Conservation (phyloP, 2,113 vertebrate species). For the Hippocampus mohnikei region DNA sequence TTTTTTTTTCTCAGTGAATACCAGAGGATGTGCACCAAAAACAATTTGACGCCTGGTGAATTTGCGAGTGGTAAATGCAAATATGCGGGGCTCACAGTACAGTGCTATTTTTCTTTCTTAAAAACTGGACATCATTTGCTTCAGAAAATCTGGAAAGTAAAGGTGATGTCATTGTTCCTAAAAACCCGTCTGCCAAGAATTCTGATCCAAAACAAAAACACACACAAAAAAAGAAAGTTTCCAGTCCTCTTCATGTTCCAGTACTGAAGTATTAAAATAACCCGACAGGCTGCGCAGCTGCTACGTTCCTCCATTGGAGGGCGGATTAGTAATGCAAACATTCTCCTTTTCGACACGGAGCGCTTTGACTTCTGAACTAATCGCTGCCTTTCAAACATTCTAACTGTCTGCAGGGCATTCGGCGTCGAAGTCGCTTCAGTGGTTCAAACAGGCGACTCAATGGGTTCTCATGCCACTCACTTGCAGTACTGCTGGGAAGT, state of each 20-base stretch:
- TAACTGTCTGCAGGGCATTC: not conserved
- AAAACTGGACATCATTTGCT: too few species aligned
- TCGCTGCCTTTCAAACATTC: not conserved
- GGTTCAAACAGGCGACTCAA: not conserved
- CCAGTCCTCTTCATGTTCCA: not conserved
- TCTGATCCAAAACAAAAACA: not conserved
- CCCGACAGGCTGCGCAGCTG: conserved; percentile 19
- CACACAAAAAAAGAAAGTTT: not conserved
- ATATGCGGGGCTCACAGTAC: too few species aligned
- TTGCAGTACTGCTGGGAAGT: not conserved
- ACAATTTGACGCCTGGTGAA: too few species aligned
- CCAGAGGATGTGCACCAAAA: too few species aligned
- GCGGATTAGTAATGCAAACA: conserved; percentile 43
- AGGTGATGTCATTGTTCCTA: not conserved
- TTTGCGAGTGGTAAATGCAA: too few species aligned
- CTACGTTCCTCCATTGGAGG: conserved; percentile 31
- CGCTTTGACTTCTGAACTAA: conserved; percentile 3
- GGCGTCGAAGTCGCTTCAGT: not conserved
- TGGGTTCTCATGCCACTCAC: not conserved
- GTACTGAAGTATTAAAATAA: conserved; percentile 35
- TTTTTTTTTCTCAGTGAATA: too few species aligned
- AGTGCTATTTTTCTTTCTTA: too few species aligned
- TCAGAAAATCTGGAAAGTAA: not conserved
- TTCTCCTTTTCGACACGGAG: not conserved
- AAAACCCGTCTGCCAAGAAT: not conserved